phyloP scores from a whole-genome alignment of 2,888 invertebrate species.

The Loripinus fragilis region DNA sequence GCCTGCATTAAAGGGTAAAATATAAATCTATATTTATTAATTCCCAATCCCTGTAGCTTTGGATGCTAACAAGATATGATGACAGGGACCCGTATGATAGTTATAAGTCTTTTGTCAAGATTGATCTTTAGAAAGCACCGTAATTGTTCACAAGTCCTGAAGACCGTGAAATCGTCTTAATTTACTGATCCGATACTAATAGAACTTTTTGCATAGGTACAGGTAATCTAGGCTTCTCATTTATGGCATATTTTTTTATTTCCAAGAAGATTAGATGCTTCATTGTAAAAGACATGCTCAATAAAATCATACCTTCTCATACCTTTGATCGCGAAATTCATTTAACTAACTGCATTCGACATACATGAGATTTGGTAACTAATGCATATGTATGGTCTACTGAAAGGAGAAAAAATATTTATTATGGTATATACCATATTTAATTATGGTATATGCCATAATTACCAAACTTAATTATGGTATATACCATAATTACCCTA shows the following conservation, averaged over 20 bases:
- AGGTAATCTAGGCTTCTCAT: background rate
- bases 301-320: too few species aligned
- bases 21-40: slow-evolving; percentile 22
- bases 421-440: too few species aligned
- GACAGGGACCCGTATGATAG: slow-evolving; percentile 6
- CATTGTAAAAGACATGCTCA: too few species aligned
- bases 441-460: too few species aligned
- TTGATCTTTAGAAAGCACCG: slow-evolving; percentile 8
- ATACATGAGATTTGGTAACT: too few species aligned
- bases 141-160: slow-evolving; percentile 6
- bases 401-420: too few species aligned
- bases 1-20: slow-evolving; percentile 11
- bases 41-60: slow-evolving; percentile 15
- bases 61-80: slow-evolving; percentile 12
- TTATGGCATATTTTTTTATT: background rate
- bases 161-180: slow-evolving; percentile 13
- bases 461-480: too few species aligned
- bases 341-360: too few species aligned
- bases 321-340: too few species aligned
- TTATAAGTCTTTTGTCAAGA: background rate
- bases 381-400: too few species aligned
- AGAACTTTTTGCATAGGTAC: slow-evolving; percentile 4
- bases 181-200: slow-evolving; percentile 9
- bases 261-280: background rate
- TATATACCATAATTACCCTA: too few species aligned